Base-by-base conservation (phyloP, 2,888 invertebrate species). In the Synanthedon myopaeformis region DNA sequence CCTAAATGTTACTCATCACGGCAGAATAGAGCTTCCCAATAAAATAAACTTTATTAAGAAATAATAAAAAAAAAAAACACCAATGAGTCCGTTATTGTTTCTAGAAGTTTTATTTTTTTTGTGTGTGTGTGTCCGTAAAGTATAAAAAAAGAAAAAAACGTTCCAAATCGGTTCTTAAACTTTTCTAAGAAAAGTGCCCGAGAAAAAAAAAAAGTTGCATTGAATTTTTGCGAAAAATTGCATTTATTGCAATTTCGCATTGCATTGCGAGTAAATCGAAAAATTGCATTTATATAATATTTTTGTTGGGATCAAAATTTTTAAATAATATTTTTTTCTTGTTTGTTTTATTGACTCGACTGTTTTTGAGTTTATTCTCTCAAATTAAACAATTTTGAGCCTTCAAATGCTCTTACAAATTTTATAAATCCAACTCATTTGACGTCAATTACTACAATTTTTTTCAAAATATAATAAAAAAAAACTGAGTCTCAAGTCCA, bases 241-340 rank as follows among this genome's bases (percentile, higher is more conserved):
- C 35, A 35, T 35, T 35, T 10, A 52, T 13, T 19, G 19, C 19
- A 19, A 19, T 19, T 19, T 19, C 19, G 19, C 19, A 19, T 19
- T 19, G 19, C 3, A 19, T 19, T 3, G 19, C 19, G 19, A 19
- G 19, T 3, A 19, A 19, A 19, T 19, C 19, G 19, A 19, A 19
- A 19, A 51, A 52, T 42, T 53, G 51, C 52, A 53, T 13, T 49
- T 41, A 14, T 51, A 52, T 52, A 54, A 42, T 49, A 50, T 49
- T 13, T 51, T 51, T 13, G 53, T 41, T 17, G 17, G 51, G 45
- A 42, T 41, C 45, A 13, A 17, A 17, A 17, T 17, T 17, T n/a
- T n/a, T n/a, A n/a, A n/a, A n/a, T n/a, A n/a, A n/a, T n/a, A n/a
- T n/a, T n/a, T n/a, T n/a, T n/a, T n/a, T n/a, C n/a, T n/a, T n/a